Evolutionary conservation across 2,797 vertebrate genomes (phyloP).

Genomic region (Lates japonicus): DNA sequence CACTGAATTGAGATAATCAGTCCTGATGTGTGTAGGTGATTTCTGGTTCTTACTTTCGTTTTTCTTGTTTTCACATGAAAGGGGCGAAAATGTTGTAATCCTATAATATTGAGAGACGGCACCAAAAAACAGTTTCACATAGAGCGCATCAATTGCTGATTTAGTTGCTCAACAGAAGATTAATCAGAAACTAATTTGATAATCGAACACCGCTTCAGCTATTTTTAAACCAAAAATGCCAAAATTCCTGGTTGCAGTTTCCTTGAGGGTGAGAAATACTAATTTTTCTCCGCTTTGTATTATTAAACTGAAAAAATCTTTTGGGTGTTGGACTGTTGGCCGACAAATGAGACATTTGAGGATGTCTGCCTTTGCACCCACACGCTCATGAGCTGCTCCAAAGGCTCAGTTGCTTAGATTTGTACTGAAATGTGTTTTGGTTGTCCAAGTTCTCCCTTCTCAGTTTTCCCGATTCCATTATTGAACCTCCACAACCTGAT

Average conservation of each 20-base stretch:
- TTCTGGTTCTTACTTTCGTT: not conserved
- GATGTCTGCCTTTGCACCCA: not conserved
- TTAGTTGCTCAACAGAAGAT: not conserved
- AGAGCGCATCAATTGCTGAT: not conserved
- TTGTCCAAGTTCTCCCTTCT: slow-evolving; percentile 23
- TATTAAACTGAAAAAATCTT: not conserved
- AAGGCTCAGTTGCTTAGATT: slow-evolving; percentile 8
- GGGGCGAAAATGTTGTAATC: not conserved
- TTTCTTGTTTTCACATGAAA: not conserved
- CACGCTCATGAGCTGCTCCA: slow-evolving; percentile 1
- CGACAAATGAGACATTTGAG: not conserved
- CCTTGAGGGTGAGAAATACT: not conserved
- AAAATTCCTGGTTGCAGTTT: not conserved
- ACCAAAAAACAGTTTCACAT: not conserved
- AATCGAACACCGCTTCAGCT: not conserved
- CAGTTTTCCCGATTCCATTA: slow-evolving; percentile 9
- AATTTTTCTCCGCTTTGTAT: not conserved
- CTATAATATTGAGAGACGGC: not conserved
- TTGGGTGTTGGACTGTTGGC: not conserved
- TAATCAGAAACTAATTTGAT: not conserved
- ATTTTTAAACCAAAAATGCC: not conserved
- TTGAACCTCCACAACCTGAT: slow-evolving; percentile 36
- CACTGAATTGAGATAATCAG: not conserved
- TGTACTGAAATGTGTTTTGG: not conserved
- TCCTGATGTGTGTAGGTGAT: not conserved